Base-by-base conservation (phyloP, 2,797 vertebrate species). In the Hyperoplus immaculatus region DNA sequence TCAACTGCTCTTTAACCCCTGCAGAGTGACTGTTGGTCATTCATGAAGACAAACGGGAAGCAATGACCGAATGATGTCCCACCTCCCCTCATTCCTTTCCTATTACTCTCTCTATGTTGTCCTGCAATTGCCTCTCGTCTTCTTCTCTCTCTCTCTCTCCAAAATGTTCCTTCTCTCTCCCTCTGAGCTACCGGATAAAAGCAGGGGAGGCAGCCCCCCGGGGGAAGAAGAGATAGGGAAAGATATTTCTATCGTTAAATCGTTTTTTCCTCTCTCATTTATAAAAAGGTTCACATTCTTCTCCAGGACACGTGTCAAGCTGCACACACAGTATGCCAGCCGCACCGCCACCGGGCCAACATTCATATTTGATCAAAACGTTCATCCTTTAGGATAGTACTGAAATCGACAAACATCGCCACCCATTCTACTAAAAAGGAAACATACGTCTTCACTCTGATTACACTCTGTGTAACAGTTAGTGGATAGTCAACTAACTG, bases 211-310 rank as follows among this genome's bases (percentile, higher is more conserved):
- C 60, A 76, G 87, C 57, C 74, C 81, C 87, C 62, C 51, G 74
- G 74, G 78, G 88, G 77, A 71, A 54, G 78, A 83, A 71, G 69
- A 83, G 88, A 92, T 92, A 69, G 68, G 75, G 69, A 80, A 73
- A 85, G 86, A 90, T 86, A 89, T 90, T 86, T 89, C 80, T 81
- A 90, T 92, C 83, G 55, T 64, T 75, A 43, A 43, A 89, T 90
- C 77, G 0, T 84, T 68, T 74, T 76, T 81, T 76, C 45, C 58
- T 45, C 65, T 81, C 72, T 72, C 53, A 46, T 82, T 86, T 82
- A 58, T 9, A 59, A 78, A 88, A 87, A n/a, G 46, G 29, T 51
- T 38, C 53, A 82, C 67, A 72, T 80, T 77, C 59, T 70, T 69
- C 65, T 47, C 51, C 49, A 62, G 72, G n/a, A 66, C 55, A 73